Percentiles rank a stretch among this genome's conserved stretches.
Evolutionary conservation across 2,797 vertebrate genomes (phyloP).

Genomic region (Cryptoblepharus egeriae): DNA sequence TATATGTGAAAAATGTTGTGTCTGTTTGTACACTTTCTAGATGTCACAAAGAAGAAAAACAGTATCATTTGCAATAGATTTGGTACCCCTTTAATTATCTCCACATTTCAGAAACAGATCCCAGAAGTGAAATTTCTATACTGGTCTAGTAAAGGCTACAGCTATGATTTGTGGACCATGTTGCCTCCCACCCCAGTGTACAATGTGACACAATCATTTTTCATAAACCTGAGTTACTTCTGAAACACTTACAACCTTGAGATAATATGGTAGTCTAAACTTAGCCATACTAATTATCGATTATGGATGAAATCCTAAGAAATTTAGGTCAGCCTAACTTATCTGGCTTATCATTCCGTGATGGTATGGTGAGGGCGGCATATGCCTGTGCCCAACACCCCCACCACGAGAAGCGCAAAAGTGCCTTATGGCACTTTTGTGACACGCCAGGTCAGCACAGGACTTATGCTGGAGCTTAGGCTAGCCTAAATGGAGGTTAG

Average conservation of each 20-base stretch:
- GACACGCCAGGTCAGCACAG: no score
- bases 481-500: no score
- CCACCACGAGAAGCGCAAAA: no score
- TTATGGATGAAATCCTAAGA: no score
- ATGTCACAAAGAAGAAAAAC: neutral
- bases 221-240: neutral
- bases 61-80: neutral
- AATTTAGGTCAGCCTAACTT: no score
- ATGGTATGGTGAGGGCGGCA: no score
- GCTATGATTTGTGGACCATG: neutral
- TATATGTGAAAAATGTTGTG: no score
- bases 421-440: no score
- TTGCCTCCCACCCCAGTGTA: neutral
- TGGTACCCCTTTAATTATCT: neutral
- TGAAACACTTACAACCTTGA: conserved; percentile 2
- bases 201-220: conserved; percentile 21
- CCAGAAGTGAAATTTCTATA: neutral
- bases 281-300: neutral
- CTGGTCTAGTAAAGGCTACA: neutral
- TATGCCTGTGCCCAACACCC: no score
- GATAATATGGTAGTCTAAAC: neutral
- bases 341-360: no score
- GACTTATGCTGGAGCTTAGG: no score
- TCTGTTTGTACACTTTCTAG: neutral
- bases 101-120: neutral